A percentile compares a stretch with the other conserved stretches of the same genome.
These are phyloP conservation scores for Myripristis jacobus DNA, from an alignment of 2,797 vertebrate genomes.

Conservation along the genomic window DNA sequence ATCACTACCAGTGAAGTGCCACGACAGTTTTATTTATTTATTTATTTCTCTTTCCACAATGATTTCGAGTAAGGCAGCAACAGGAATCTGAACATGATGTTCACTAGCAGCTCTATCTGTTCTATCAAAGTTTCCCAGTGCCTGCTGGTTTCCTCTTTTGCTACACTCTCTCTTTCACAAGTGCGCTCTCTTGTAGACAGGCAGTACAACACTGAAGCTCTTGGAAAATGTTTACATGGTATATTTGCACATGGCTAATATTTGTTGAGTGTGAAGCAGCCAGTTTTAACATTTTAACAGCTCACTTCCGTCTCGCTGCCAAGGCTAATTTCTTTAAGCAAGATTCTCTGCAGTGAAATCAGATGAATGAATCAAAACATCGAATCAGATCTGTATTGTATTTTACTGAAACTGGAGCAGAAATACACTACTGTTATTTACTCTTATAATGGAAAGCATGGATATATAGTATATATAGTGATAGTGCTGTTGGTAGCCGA, in stretches of 20 bases:
- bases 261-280: not conserved
- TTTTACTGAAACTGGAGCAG: not conserved
- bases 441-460: not conserved
- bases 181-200: not conserved
- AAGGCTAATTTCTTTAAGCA: not conserved
- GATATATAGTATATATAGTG: no score
- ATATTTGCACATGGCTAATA: not conserved
- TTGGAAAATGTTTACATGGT: not conserved
- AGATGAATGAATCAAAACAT: constrained; percentile 1
- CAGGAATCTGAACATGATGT: constrained; percentile 43
- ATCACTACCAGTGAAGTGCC: constrained; percentile 72
- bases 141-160: not conserved
- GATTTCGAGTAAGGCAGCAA: constrained; percentile 35
- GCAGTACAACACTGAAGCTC: not conserved
- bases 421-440: not conserved
- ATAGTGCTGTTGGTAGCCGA: no score
- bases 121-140: constrained; percentile 13
- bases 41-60: constrained; percentile 51
- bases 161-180: constrained; percentile 8
- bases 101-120: constrained; percentile 17
- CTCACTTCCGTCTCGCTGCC: not conserved
- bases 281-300: constrained; percentile 1
- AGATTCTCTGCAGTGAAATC: not conserved
- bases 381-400: not conserved
- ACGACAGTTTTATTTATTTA: constrained; percentile 60